Base-by-base conservation (phyloP, 2,888 invertebrate genomes). In the Ochropacha duplaris region DNA sequence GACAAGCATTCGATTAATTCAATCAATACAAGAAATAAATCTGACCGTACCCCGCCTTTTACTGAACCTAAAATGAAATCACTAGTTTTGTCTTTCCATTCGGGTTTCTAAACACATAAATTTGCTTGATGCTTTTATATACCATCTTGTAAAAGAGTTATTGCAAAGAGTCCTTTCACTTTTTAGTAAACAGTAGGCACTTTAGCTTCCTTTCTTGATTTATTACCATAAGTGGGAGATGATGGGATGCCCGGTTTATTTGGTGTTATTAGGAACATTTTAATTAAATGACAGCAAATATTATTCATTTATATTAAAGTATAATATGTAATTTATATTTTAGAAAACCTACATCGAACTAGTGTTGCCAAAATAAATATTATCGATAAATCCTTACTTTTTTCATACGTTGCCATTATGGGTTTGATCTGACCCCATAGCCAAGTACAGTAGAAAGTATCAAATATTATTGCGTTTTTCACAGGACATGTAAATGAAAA, bases 21-120 rank as follows among this genome's bases (percentile, higher is more conserved):
- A 65, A 68, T 74, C 66, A 72, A 58, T 50, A 59, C 54, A 11
- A 59, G 54, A 61, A 68, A 49, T 44, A 44, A 44, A 44, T 44
- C 44, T 19, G 44, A 4, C 19, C 44, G 28, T 44, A 28, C 55
- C 50, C 56, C 50, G 54, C 57, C 54, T 26, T 12, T 31, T 31
- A 52, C 52, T 31, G 52, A 34, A 52, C 31, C 34, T 34, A 52
- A 69, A 68, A 69, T 56, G 62, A 54, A 57, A 74, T 70, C 69
- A 71, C 68, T 62, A 71, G 64, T 72, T 77, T 76, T 81, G 78
- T 81, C 78, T 76, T 76, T 72, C 62, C 65, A 72, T 44, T 9
- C 44, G n/a, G 19, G 76, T 86, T 86, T 85, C 79, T 79, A 84
- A 82, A 80, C 61, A 60, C 72, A 80, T 83, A 83, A 84, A 84